phyloP scores from a whole-genome alignment of 1,140 invertebrate species.

The Orchesella cincta region DNA sequence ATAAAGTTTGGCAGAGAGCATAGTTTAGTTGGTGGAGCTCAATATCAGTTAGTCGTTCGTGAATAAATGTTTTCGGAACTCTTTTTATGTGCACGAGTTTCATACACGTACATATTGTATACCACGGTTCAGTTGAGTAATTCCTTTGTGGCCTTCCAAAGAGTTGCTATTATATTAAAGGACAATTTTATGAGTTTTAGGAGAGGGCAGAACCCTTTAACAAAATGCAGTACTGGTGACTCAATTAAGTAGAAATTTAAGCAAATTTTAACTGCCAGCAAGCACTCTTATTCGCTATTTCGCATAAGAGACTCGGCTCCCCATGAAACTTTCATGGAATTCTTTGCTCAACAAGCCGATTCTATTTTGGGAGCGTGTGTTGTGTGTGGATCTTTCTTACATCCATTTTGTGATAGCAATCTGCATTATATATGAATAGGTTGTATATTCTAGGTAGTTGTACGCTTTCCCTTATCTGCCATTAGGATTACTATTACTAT shows the following conservation, averaged over 20 bases:
- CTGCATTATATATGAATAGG: constrained; percentile 1
- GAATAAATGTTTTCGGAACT: too few relatives aligned
- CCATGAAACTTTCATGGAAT: constrained; percentile 11
- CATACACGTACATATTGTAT: too few relatives aligned
- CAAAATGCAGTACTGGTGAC: constrained; percentile 16
- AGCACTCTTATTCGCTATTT: not conserved
- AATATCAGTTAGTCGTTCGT: too few relatives aligned
- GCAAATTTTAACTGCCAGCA: constrained; percentile 10
- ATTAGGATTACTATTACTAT: too few relatives aligned
- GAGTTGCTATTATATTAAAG: not conserved
- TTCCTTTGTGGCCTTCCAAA: constrained; percentile 6
- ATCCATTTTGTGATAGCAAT: not conserved
- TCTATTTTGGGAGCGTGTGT: not conserved
- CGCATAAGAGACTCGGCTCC: not conserved
- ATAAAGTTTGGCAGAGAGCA: too few relatives aligned
- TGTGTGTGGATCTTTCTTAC: not conserved
- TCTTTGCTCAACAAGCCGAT: not conserved
- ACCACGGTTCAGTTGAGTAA: not conserved
- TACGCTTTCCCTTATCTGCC: too few relatives aligned
- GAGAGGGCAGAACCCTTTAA: not conserved
- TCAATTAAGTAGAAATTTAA: constrained; percentile 20
- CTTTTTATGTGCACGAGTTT: too few relatives aligned
- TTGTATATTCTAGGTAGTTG: too few relatives aligned
- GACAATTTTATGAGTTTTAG: constrained; percentile 6
- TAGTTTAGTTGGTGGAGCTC: too few relatives aligned